A percentile compares a stretch with the other conserved stretches of the same genome.
These are phyloP conservation scores for Labeo calbasu DNA, from an alignment of 2,797 vertebrate genomes.

Conservation along the genomic window DNA sequence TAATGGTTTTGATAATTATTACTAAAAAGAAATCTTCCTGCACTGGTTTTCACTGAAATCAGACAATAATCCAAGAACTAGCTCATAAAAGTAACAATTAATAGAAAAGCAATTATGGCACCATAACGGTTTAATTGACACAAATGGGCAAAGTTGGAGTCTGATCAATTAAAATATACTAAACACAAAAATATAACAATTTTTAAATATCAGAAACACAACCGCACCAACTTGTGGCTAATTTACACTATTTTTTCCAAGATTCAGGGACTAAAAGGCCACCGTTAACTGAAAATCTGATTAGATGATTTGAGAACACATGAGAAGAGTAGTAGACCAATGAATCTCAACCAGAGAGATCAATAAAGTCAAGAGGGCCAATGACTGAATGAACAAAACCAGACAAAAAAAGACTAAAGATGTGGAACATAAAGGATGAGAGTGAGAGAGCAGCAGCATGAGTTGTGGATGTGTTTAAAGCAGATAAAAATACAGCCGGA, in stretches of 20 bases:
- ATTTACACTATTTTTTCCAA: neutral
- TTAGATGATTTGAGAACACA: neutral
- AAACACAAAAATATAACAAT: neutral
- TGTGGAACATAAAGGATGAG: neutral
- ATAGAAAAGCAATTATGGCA: neutral
- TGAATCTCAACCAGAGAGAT: neutral
- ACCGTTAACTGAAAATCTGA: neutral
- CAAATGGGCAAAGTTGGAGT: neutral
- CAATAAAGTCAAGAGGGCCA: neutral
- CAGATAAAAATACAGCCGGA: slow-evolving; percentile 5
- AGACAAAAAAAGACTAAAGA: neutral
- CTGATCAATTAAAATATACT: neutral
- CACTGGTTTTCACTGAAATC: neutral
- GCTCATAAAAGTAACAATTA: neutral
- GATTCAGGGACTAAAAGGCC: neutral
- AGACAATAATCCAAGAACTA: neutral
- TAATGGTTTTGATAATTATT: neutral
- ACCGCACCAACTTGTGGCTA: neutral
- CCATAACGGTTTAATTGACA: neutral
- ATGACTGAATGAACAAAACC: neutral
- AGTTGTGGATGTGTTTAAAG: neutral
- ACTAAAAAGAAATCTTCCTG: neutral
- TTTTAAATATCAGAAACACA: neutral
- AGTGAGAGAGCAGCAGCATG: neutral
- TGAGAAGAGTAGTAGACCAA: neutral